Conservation (phyloP, 2,797 vertebrate genomes). For the Gambusia yucatana region DNA sequence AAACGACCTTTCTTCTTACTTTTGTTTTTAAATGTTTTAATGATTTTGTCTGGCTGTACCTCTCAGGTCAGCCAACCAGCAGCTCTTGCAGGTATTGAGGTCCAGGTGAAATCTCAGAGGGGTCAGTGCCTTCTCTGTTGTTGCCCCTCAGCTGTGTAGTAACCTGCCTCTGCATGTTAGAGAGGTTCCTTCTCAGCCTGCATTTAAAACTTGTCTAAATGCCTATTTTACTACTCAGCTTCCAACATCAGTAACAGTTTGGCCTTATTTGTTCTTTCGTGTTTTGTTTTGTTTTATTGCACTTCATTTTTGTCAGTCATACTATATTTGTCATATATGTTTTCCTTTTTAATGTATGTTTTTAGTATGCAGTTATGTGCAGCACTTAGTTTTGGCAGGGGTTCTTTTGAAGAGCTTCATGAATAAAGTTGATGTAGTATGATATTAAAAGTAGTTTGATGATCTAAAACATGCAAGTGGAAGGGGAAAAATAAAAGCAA, state of each 20-base stretch:
- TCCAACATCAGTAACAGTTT: neutral
- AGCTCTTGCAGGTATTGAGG: neutral
- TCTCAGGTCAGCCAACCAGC: neutral
- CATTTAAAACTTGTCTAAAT: neutral
- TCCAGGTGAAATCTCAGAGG: neutral
- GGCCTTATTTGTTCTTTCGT: neutral
- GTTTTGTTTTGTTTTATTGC: neutral
- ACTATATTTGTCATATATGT: neutral
- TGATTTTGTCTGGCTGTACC: neutral
- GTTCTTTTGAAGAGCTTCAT: neutral
- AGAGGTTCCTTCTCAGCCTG: neutral
- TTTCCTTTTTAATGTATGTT: neutral
- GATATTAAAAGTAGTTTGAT: neutral
- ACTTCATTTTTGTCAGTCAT: neutral
- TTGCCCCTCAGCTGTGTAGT: neutral
- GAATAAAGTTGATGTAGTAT: neutral
- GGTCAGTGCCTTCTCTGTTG: neutral
- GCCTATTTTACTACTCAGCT: neutral
- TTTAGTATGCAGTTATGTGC: neutral
- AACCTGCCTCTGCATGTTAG: neutral
- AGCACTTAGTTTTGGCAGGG: neutral
- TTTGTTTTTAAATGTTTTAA: conserved; percentile 1
- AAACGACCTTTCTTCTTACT: neutral
- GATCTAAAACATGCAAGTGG: neutral
- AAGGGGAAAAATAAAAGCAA: neutral